Evolutionary conservation across 1,140 invertebrate species (phyloP), one percentile per base, ranked within the genome.

Genomic region (Choristoneura fumiferana): DNA sequence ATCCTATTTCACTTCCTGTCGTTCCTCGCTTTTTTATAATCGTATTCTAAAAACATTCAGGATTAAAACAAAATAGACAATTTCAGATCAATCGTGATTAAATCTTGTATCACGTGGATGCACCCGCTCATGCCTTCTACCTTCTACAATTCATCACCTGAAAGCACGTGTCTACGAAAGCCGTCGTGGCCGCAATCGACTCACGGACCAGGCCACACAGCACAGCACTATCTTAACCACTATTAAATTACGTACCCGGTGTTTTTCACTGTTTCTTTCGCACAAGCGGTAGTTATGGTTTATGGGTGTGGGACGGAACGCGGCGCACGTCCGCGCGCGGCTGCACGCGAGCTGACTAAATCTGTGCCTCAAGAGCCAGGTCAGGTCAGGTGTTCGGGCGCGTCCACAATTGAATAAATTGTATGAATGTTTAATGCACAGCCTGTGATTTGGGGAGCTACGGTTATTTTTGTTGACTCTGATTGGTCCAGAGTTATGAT

Each of bases 251-350:
- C 77, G 62, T 77, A 81, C 78, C 76, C 52, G 58, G 70, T 70
- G 69, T 72, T 69, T 76, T 66, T 58, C 57, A 73, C 70, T 69
- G 69, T 77, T 71, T 69, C 73, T 72, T 71, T 81, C 77, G 63
- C 74, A 78, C 79, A 63, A 60, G 39, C 63, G 65, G 61, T 72
- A 69, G 60, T 60, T 65, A 61, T 39, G 67, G 70, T 73, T 72
- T 66, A 78, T 60, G 65, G 63, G 75, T 76, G 67, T 66, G 73
- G 76, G 76, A 74, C 52, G 73, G 70, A 29, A 15, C 61, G 37
- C 58, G 35, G 39, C 49, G 52, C 55, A 69, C 69, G 57, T 29
- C 66, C 71, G 65, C 70, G 60, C 22, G 62, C 57, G 67, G 68
- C 68, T n/a, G n/a, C 60, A 61, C 65, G 66, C 71, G 71, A 65